Percentiles rank a stretch among this genome's conserved stretches.
Conservation (phyloP, 2,888 invertebrate species). For the Thecocarcelia acutangulata region DNA sequence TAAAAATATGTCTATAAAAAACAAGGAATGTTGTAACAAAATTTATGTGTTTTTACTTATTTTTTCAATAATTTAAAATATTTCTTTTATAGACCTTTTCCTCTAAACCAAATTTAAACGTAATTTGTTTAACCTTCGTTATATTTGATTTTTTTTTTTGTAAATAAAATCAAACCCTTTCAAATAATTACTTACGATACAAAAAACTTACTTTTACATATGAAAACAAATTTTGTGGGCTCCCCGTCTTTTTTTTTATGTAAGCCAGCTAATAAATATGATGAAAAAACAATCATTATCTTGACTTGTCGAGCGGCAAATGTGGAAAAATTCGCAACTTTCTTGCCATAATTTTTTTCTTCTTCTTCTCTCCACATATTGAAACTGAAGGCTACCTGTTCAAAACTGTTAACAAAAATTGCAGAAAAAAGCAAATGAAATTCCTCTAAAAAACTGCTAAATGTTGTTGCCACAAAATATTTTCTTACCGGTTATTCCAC, state of each 20-base stretch:
- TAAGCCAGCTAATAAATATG: constrained; percentile 7
- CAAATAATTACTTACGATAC: neutral
- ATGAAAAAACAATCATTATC: constrained; percentile 35
- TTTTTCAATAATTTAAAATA: too few relatives aligned
- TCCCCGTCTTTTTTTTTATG: constrained; percentile 13
- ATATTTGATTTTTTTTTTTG: neutral
- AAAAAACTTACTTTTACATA: constrained; percentile 14
- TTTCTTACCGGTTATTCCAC: constrained; percentile 62
- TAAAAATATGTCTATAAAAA: too few relatives aligned
- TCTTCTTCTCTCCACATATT: neutral
- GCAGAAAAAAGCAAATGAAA: constrained; percentile 18
- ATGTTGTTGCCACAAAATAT: constrained; percentile 53
- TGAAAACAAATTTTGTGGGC: constrained; percentile 6
- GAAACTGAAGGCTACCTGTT: constrained; percentile 57
- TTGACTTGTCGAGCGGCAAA: constrained; percentile 35
- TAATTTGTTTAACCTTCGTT: neutral
- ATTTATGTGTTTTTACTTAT: too few relatives aligned
- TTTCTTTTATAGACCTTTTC: too few relatives aligned
- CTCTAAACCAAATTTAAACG: too few relatives aligned
- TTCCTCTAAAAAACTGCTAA: constrained; percentile 46
- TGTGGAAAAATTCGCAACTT: constrained; percentile 54
- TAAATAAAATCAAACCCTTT: constrained; percentile 24
- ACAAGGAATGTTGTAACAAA: too few relatives aligned
- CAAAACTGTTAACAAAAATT: constrained; percentile 10
- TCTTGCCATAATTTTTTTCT: constrained; percentile 49